Percentiles rank a stretch among this genome's conserved stretches.
Conservation (phyloP, 2,113 vertebrate genomes). For the Ciconia boyciana region DNA sequence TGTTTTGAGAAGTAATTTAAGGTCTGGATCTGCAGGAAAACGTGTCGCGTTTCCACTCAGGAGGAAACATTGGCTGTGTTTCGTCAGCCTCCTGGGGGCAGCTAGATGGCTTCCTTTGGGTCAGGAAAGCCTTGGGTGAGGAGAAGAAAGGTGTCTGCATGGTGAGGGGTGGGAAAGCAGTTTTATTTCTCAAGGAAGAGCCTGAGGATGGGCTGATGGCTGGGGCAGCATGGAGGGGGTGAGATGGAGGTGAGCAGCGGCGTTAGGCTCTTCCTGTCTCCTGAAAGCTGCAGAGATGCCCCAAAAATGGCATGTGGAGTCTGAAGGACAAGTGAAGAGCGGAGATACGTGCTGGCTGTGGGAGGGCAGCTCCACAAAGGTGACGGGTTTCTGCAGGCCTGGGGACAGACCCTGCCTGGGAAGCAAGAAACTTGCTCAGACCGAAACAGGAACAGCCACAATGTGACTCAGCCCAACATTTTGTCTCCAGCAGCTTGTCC, state of each 20-base stretch:
- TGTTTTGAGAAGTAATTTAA: background rate
- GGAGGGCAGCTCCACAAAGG: background rate
- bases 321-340: background rate
- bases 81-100: background rate
- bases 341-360: background rate
- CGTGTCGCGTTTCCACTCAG: accelerated
- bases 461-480: slow-evolving; percentile 27
- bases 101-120: background rate
- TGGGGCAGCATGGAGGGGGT: background rate
- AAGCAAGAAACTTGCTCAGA: slow-evolving; percentile 25
- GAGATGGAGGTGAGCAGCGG: background rate
- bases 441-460: slow-evolving; percentile 9
- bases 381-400: background rate
- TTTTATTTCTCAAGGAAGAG: background rate
- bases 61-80: background rate
- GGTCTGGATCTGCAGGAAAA: background rate
- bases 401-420: background rate
- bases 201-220: background rate
- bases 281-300: background rate
- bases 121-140: background rate
- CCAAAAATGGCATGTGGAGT: background rate
- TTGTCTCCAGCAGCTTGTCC: background rate
- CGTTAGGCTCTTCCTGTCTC: accelerated
- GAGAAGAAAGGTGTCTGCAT: background rate
- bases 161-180: background rate